Conservation (phyloP, 1,140 invertebrate genomes). For the Vollenhovia emeryi region DNA sequence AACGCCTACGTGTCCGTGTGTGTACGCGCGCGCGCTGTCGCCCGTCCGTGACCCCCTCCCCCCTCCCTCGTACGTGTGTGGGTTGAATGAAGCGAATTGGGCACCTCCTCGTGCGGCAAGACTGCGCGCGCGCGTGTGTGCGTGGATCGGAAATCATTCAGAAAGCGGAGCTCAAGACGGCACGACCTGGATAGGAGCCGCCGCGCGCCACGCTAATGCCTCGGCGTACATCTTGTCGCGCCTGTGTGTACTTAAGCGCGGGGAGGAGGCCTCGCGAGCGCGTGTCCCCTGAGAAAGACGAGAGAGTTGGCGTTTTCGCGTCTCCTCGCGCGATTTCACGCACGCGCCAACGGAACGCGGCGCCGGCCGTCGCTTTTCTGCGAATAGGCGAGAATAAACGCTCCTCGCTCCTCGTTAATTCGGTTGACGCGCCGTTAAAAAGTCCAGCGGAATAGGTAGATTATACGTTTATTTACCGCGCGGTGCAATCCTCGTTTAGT, state of each 20-base stretch:
- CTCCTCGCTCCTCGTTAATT: too few relatives aligned
- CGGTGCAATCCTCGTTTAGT: too few relatives aligned
- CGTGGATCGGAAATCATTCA: conserved; percentile 34
- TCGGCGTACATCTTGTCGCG: not conserved
- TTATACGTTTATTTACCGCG: too few relatives aligned
- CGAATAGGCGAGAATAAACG: too few relatives aligned
- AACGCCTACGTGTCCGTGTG: not conserved
- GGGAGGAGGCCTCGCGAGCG: not conserved
- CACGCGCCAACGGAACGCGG: too few relatives aligned
- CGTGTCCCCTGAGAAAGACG: not conserved
- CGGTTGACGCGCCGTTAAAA: too few relatives aligned
- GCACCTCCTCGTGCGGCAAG: not conserved
- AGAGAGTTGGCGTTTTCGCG: not conserved
- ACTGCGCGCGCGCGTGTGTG: not conserved
- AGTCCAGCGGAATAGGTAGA: too few relatives aligned
- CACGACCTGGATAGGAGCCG: not conserved
- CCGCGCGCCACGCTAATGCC: not conserved
- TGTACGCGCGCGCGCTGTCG: not conserved
- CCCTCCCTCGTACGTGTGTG: not conserved
- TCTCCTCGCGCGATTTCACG: too few relatives aligned
- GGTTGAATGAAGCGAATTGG: conserved; percentile 20
- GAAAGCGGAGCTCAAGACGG: not conserved
- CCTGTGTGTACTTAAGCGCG: not conserved
- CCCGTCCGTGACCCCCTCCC: too few relatives aligned
- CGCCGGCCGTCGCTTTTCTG: too few relatives aligned